These are phyloP conservation scores for Chloroceryle inda DNA, from an alignment of 2,797 vertebrate species.

Conservation along the genomic window DNA sequence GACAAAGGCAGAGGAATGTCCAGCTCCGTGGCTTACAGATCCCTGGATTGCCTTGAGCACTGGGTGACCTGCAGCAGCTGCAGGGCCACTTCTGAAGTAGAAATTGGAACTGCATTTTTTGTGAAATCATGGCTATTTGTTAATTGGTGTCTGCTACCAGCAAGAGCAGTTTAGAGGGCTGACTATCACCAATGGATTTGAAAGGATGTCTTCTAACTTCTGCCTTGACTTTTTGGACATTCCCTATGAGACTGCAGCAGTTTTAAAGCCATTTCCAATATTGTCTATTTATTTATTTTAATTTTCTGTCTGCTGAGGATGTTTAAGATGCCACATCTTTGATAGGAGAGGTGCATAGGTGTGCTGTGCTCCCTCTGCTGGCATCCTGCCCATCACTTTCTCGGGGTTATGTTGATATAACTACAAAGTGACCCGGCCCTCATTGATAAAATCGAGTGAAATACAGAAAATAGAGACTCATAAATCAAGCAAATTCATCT, in stretches of 20 bases:
- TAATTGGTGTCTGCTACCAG: conserved; percentile 33
- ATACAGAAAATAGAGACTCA: not conserved
- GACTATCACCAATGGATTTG: not conserved
- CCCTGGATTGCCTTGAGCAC: not conserved
- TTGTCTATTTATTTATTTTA: not conserved
- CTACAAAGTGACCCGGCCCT: not conserved
- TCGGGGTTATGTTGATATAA: not conserved
- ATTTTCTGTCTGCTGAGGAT: not conserved
- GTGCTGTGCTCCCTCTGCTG: not conserved
- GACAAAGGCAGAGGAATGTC: not conserved
- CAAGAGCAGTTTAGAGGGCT: not conserved
- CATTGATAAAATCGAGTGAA: not conserved
- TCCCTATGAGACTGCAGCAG: not conserved
- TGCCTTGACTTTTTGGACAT: not conserved
- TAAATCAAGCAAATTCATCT: not conserved
- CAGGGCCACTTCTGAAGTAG: conserved; percentile 14
- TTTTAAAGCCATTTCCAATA: not conserved
- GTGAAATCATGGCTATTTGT: not conserved
- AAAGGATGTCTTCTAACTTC: not conserved
- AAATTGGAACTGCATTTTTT: conserved; percentile 51
- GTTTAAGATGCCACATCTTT: not conserved
- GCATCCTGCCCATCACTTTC: not conserved
- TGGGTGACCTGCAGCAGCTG: not conserved
- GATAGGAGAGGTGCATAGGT: accelerated
- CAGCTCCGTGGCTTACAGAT: not conserved